Conservation (phyloP, 2,113 vertebrate genomes). For the Pygoscelis adeliae region DNA sequence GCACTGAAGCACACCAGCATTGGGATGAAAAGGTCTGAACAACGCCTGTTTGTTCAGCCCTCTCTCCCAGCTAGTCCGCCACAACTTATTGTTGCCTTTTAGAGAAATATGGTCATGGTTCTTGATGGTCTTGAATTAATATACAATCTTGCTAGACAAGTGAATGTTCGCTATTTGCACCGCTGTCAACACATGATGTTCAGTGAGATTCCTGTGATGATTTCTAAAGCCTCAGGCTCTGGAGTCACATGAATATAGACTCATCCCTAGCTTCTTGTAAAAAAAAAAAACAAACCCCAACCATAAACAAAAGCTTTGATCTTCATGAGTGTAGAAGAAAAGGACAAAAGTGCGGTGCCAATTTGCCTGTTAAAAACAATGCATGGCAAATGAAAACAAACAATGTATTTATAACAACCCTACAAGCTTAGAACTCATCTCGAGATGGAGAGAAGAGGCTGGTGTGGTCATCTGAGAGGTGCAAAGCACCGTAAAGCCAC, state of each 20-base stretch:
- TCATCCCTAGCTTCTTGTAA: neutral
- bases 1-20: neutral
- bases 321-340: neutral
- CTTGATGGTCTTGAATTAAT: constrained; percentile 28
- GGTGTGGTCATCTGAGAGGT: neutral
- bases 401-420: neutral
- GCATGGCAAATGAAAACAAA: neutral
- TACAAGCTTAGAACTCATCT: neutral
- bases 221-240: constrained; percentile 34
- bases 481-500: neutral
- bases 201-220: constrained; percentile 46
- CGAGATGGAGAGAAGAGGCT: neutral
- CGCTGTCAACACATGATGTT: constrained; percentile 31
- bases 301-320: neutral
- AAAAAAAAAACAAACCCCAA: neutral
- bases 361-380: neutral
- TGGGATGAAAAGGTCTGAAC: neutral
- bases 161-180: constrained; percentile 49
- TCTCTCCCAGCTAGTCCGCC: neutral
- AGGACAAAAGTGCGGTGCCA: neutral
- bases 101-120: neutral
- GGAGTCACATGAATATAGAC: neutral
- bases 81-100: neutral
- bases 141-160: neutral
- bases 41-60: neutral